Evolutionary conservation across 2,113 vertebrate genomes (phyloP).

Genomic region (Prunella himalayana): DNA sequence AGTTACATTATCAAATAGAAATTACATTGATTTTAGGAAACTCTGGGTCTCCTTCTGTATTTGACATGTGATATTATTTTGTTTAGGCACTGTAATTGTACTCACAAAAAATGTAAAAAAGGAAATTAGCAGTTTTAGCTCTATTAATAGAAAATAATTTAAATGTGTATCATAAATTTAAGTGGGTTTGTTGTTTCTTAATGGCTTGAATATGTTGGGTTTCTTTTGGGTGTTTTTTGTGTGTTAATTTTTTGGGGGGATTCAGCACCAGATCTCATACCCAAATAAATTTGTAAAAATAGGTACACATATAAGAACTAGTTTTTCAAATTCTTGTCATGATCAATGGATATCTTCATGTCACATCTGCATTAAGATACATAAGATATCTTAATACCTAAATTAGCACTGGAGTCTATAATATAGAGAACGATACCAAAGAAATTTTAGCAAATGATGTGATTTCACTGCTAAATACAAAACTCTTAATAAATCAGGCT

Average conservation of each 20-base stretch:
- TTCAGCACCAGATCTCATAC: background rate
- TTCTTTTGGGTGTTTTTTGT: background rate
- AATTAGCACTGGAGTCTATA: background rate
- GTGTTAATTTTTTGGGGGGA: background rate
- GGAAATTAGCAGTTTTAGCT: background rate
- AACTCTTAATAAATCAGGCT: background rate
- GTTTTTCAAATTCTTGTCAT: background rate
- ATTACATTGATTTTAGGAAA: background rate
- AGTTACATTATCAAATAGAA: background rate
- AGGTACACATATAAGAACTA: background rate
- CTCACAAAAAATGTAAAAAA: background rate
- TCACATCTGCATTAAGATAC: background rate
- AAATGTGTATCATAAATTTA: background rate
- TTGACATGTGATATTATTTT: background rate
- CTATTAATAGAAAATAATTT: background rate
- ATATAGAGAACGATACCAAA: background rate
- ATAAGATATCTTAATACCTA: background rate
- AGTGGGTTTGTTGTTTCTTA: rapidly evolving
- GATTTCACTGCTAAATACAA: background rate
- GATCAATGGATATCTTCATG: background rate
- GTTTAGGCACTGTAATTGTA: background rate
- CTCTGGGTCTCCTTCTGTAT: background rate
- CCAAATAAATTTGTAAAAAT: background rate
- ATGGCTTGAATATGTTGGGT: background rate
- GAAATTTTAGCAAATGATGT: background rate